Conservation (phyloP, 2,888 invertebrate genomes). For the Caenorhabditis macrosperma region DNA sequence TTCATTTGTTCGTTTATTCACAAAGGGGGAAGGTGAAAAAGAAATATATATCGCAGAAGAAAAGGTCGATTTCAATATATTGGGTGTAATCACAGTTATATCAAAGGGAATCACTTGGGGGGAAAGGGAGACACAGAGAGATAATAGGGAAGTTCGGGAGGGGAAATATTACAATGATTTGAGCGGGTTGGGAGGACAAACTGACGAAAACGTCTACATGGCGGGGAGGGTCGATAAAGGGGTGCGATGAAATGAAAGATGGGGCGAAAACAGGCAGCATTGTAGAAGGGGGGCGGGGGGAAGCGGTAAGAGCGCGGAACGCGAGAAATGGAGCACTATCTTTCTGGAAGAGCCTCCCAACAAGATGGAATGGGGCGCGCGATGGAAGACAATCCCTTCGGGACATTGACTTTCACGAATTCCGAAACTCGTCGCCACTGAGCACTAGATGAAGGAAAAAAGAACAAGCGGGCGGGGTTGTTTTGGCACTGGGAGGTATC, state of each 20-base stretch:
- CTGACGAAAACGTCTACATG: neutral
- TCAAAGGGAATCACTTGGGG: slow-evolving; percentile 13
- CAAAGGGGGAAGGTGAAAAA: neutral
- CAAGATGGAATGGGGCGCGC: slow-evolving; percentile 56
- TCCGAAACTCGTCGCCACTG: neutral
- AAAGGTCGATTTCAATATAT: slow-evolving; percentile 36
- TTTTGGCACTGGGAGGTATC: slow-evolving; percentile 52
- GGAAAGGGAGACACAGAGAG: slow-evolving; percentile 1
- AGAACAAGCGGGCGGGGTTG: neutral
- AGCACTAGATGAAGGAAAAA: slow-evolving; percentile 6
- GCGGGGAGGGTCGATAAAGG: neutral
- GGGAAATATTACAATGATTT: slow-evolving; percentile 1
- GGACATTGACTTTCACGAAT: no score
- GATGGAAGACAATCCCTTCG: slow-evolving; percentile 25
- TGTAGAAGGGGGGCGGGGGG: no score
- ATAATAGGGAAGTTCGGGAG: no score
- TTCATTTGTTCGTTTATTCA: slow-evolving; percentile 25
- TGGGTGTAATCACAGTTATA: slow-evolving; percentile 34
- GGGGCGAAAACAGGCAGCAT: neutral
- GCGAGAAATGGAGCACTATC: no score
- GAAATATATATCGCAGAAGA: slow-evolving; percentile 14
- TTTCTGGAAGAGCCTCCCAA: neutral
- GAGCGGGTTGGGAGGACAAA: neutral
- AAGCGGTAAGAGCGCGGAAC: no score
- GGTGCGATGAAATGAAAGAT: neutral